Evolutionary conservation across 2,113 vertebrate genomes (phyloP).

Genomic region (Malurus melanocephalus): DNA sequence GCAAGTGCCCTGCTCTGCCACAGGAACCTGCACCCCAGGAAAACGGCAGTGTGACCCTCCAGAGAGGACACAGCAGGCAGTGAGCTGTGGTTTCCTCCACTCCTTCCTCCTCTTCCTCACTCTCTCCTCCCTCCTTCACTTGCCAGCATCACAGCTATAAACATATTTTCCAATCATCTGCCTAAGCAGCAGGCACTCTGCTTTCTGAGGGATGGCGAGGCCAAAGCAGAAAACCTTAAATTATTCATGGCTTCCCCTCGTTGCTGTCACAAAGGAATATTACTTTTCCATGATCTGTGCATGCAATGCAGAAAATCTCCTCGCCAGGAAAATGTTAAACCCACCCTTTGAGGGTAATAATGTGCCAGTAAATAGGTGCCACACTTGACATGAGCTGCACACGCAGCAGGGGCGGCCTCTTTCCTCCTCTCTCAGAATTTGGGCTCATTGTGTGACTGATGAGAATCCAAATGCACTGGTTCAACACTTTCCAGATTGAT

Average conservation of each 20-base stretch:
- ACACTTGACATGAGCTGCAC: slow-evolving; percentile 11
- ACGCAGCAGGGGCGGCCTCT: background rate
- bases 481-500: background rate
- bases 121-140: background rate
- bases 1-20: background rate
- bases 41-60: background rate
- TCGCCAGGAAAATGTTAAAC: background rate
- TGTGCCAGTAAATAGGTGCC: slow-evolving; percentile 15
- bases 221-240: slow-evolving; percentile 28
- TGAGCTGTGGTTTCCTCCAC: background rate
- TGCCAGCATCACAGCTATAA: background rate
- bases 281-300: slow-evolving; percentile 28
- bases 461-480: background rate
- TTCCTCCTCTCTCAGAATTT: background rate
- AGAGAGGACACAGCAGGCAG: background rate
- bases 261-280: slow-evolving; percentile 40
- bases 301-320: slow-evolving; percentile 6
- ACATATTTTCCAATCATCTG: background rate
- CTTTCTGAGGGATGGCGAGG: slow-evolving; percentile 25
- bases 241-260: slow-evolving; percentile 41
- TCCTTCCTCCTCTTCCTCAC: background rate
- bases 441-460: background rate
- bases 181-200: background rate
- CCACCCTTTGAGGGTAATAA: background rate
- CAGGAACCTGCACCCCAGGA: background rate